Evolutionary conservation across 2,888 invertebrate genomes (phyloP), one percentile per base, ranked within the genome.

Genomic region (Taphrorychus bicolor): DNA sequence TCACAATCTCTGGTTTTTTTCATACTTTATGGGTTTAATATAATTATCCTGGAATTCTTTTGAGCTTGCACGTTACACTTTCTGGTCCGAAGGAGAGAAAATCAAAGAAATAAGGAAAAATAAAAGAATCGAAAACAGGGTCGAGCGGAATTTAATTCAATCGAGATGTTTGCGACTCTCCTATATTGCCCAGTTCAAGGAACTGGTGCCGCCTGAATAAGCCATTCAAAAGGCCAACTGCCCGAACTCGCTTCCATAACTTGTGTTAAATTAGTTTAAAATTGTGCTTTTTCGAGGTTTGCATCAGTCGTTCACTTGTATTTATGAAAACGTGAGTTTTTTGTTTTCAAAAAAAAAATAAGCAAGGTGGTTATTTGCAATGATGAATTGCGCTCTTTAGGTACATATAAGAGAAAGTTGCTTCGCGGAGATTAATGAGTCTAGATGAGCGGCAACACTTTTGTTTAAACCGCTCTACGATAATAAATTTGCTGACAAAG

Each of bases 61-160:
- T 5, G 45, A 16, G 14, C 32, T 32, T 32, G 32, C 32, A 32
- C 32, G 45, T 45, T 45, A 45, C 45, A 16, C 14, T 45, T 45
- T 45, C 45, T 1, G 16, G 14, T 45, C 17, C 14, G 14, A 45
- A 45, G 7, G 17, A 45, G 14, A 7, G 17, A 14, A 45, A 45
- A 56, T 56, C 56, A 40, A 56, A 56, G 56, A 56, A 40, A 56
- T 7, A 56, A 11, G 41, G 32, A 16, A 45, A 45, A 45, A 45
- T 45, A 45, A 45, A 45, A 45, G 45, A 45, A 45, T 45, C 9
- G 45, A 14, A 45, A 56, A 56, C 41, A 21, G 41, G 56, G 56
- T 56, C 41, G 56, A 56, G 56, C 41, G 41, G 40, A 56, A 56
- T 56, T 56, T 56, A 56, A 56, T 56, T 56, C 41, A 56, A 56